Percentiles rank a stretch among this genome's conserved stretches.
phyloP scores from a whole-genome alignment of 1,140 invertebrate species.

The Dendrolimus punctatus region DNA sequence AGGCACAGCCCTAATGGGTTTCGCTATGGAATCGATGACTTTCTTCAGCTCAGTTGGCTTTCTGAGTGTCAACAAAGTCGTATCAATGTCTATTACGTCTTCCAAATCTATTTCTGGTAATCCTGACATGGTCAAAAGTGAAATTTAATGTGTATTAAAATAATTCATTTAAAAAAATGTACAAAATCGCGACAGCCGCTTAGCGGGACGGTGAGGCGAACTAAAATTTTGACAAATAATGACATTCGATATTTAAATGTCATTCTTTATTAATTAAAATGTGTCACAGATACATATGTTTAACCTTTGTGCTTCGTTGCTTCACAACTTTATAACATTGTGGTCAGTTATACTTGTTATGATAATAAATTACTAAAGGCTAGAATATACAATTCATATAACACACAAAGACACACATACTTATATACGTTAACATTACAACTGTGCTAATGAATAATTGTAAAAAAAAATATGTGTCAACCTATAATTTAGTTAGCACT shows the following conservation, averaged over 20 bases:
- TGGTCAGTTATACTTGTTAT: no score
- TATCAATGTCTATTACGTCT: conserved; percentile 36
- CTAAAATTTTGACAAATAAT: conserved; percentile 14
- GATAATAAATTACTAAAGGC: no score
- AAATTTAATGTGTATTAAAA: conserved; percentile 6
- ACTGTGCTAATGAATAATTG: no score
- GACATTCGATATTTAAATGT: conserved; percentile 7
- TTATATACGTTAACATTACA: no score
- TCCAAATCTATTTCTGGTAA: conserved; percentile 24
- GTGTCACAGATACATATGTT: no score
- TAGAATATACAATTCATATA: no score
- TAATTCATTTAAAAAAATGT: not conserved
- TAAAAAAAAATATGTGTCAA: no score
- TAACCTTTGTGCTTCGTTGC: no score
- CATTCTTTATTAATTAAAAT: no score
- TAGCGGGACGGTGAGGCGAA: conserved; percentile 3
- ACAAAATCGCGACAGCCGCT: conserved; percentile 1
- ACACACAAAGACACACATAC: no score
- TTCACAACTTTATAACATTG: no score
- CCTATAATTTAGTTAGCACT: no score
- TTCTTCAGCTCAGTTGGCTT: conserved; percentile 62
- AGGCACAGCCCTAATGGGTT: conserved; percentile 53
- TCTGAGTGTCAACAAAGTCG: conserved; percentile 48
- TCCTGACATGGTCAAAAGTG: conserved; percentile 29
- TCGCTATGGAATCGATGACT: conserved; percentile 60